These are phyloP conservation scores for Meganola albula DNA, from an alignment of 2,888 invertebrate species.

Conservation along the genomic window DNA sequence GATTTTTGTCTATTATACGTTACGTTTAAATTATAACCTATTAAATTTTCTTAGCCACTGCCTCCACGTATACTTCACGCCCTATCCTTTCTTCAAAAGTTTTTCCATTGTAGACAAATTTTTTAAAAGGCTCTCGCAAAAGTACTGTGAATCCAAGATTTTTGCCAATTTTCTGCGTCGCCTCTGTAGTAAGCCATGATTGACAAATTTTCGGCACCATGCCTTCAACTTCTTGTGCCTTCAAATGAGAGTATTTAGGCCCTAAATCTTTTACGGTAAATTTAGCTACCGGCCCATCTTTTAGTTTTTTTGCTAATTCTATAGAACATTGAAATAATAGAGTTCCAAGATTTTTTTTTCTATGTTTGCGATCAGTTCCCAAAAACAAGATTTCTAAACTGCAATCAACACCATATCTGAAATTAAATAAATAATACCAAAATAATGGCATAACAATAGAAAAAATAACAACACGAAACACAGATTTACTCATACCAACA, in stretches of 20 bases:
- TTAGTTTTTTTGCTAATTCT: slow-evolving; percentile 61
- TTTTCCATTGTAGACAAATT: slow-evolving; percentile 4
- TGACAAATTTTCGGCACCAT: slow-evolving; percentile 4
- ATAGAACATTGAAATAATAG: slow-evolving; percentile 70
- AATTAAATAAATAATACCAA: slow-evolving; percentile 1
- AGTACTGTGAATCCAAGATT: slow-evolving; percentile 10
- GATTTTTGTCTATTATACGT: no score
- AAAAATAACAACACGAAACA: no score
- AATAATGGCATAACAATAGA: no score
- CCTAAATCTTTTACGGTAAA: slow-evolving; percentile 48
- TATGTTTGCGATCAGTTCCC: slow-evolving; percentile 69
- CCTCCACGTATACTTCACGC: not conserved
- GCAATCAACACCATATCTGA: slow-evolving; percentile 9
- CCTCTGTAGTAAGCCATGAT: slow-evolving; percentile 1
- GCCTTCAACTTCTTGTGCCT: not conserved
- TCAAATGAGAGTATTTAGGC: slow-evolving; percentile 38
- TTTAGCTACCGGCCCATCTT: slow-evolving; percentile 41
- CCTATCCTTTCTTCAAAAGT: slow-evolving; percentile 5
- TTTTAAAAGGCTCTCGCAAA: slow-evolving; percentile 3
- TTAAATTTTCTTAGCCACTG: not conserved
- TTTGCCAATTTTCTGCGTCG: slow-evolving; percentile 4
- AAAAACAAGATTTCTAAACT: slow-evolving; percentile 82
- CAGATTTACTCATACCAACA: no score
- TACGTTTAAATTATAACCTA: no score
- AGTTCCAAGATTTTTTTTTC: slow-evolving; percentile 67